phyloP scores from a whole-genome alignment of 2,797 vertebrate species.

The Chrosomus eos region DNA sequence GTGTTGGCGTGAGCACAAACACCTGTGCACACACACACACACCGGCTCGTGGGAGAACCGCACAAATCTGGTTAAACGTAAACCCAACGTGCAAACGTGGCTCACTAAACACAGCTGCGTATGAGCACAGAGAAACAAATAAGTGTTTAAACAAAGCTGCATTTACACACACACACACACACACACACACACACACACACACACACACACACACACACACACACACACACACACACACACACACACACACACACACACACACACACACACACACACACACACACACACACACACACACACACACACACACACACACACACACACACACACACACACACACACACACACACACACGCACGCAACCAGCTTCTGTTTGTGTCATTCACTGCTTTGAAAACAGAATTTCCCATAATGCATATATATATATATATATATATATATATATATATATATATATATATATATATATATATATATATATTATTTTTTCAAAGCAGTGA shows the following conservation, averaged over 20 bases:
- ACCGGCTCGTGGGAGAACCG: slow-evolving; percentile 20
- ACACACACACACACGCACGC: background rate
- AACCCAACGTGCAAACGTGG: slow-evolving; percentile 36
- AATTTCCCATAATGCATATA: background rate
- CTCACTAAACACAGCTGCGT: slow-evolving; percentile 53
- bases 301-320: slow-evolving; percentile 3
- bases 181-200: background rate
- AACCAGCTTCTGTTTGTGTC: background rate
- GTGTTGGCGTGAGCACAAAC: slow-evolving; percentile 49
- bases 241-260: background rate
- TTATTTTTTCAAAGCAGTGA: no score
- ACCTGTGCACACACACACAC: slow-evolving; percentile 42
- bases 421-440: no score
- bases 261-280: background rate
- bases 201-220: slow-evolving; percentile 8
- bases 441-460: no score
- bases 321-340: background rate
- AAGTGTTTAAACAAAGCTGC: slow-evolving; percentile 42
- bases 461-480: no score
- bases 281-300: slow-evolving; percentile 8
- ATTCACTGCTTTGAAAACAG: background rate
- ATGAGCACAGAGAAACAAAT: slow-evolving; percentile 11
- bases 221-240: slow-evolving; percentile 3
- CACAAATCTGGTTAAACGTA: slow-evolving; percentile 37
- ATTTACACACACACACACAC: slow-evolving; percentile 4